Conservation (phyloP, 92 coral and sea anemone genomes). For the Phymanthus crucifer region DNA sequence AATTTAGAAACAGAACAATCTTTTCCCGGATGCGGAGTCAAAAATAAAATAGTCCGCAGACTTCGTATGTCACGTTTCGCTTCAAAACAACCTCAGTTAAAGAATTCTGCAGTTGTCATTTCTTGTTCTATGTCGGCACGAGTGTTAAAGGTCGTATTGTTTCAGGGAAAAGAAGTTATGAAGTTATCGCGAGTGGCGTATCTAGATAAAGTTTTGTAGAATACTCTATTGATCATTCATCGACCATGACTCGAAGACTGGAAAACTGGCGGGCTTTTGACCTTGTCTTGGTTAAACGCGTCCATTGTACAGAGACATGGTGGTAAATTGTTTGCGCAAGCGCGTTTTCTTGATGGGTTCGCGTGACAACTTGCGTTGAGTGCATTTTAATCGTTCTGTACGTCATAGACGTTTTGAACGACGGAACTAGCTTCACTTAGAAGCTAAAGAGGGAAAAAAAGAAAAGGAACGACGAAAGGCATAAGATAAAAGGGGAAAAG, state of each 20-base stretch:
- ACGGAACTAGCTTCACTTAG: background rate
- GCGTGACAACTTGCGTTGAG: background rate
- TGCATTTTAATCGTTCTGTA: background rate
- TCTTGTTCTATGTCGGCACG: background rate
- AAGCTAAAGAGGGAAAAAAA: background rate
- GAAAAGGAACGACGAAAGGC: background rate
- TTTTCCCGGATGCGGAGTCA: background rate
- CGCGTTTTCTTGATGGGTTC: background rate
- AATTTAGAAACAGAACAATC: background rate
- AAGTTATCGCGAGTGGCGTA: background rate
- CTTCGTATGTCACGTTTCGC: conserved; percentile 4
- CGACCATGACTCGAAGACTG: background rate
- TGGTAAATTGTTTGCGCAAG: background rate
- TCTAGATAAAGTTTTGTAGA: background rate
- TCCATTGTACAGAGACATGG: background rate
- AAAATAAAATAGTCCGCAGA: background rate
- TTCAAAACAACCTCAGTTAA: background rate
- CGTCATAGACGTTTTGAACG: background rate
- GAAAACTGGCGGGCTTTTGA: conserved; percentile 5
- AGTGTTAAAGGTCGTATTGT: conserved; percentile 4
- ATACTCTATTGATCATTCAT: background rate
- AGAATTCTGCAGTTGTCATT: background rate
- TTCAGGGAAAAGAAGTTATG: background rate
- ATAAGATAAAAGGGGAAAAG: background rate
- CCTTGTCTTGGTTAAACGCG: background rate